Evolutionary conservation across 2,888 invertebrate genomes (phyloP), one percentile per base, ranked within the genome.

Genomic region (Apotomis capreana): DNA sequence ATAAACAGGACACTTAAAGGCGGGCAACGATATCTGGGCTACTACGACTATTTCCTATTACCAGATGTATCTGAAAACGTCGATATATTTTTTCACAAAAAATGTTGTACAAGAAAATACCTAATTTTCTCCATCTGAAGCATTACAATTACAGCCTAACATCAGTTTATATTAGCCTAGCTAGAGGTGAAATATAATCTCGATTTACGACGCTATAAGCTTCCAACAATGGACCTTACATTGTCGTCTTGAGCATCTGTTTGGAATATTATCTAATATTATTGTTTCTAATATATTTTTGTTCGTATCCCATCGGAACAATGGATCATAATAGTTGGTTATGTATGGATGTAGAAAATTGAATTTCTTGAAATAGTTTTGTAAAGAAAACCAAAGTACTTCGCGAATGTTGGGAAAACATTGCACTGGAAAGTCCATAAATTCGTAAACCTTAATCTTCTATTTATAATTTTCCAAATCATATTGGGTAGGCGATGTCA

Each of bases 261-360:
- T 55, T 13, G 15, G 40, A 64, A 64, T 55, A 64, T 37, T 44
- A 44, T 13, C 51, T 12, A 58, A 51, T 13, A 63, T 52, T 12
- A 63, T 63, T 63, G 13, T 40, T 63, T 63, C n/a, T 63, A 63
- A 63, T 36, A 37, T 51, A 13, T 51, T 8, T 54, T 5, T 37
- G 54, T 52, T 55, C 44, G 64, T 44, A 58, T 58, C 37, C n/a
- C n/a, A n/a, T 37, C 58, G 8, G 12, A 36, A 58, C 58, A 58
- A 58, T 58, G 5, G 58, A 12, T 2, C 6, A 36, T 58, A 37
- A 58, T 36, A 12, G 9, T 36, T 12, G 10, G 49, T 10, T 40
- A 57, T 10, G 26, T 26, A 9, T 36, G 36, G 10, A 26, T 26
- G 26, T 6, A 5, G 5, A 26, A 26, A 26, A 26, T 26, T 26